phyloP scores from a whole-genome alignment of 2,113 vertebrate species.

The Pygoscelis adeliae region DNA sequence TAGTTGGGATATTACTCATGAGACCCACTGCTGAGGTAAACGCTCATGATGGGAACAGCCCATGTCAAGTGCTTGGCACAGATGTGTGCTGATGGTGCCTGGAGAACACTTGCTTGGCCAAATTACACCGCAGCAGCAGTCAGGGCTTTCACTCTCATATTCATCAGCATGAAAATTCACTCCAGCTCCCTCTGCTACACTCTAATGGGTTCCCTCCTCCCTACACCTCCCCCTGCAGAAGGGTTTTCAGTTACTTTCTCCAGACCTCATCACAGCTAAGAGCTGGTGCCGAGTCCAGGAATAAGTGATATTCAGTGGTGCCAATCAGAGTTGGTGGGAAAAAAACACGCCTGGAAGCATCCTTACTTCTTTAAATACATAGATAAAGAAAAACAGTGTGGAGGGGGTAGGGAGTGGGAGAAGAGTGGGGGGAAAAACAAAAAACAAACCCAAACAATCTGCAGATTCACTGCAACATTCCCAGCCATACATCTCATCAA shows the following conservation, averaged over 20 bases:
- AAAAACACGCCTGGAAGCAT: background rate
- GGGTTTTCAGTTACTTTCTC: background rate
- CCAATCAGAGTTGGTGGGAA: background rate
- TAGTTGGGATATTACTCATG: background rate
- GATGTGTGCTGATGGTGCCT: background rate
- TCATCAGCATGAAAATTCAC: slow-evolving; percentile 22
- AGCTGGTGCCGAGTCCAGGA: background rate
- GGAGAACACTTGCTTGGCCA: background rate
- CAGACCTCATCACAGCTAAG: background rate
- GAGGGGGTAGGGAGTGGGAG: background rate
- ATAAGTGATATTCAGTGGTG: background rate
- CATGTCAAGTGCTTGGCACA: background rate
- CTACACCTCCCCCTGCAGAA: background rate
- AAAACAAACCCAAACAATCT: background rate
- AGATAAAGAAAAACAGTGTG: background rate
- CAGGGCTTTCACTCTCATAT: background rate
- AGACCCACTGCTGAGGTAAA: background rate
- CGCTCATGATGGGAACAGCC: background rate
- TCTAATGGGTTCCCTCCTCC: background rate
- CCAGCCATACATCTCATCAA: background rate
- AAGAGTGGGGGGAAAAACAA: too few relatives aligned
- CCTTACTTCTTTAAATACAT: background rate
- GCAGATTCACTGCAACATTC: background rate
- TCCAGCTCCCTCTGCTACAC: background rate
- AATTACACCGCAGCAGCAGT: background rate